phyloP scores from a whole-genome alignment of 2,888 invertebrate genomes.

The Calameuta pallipes region DNA sequence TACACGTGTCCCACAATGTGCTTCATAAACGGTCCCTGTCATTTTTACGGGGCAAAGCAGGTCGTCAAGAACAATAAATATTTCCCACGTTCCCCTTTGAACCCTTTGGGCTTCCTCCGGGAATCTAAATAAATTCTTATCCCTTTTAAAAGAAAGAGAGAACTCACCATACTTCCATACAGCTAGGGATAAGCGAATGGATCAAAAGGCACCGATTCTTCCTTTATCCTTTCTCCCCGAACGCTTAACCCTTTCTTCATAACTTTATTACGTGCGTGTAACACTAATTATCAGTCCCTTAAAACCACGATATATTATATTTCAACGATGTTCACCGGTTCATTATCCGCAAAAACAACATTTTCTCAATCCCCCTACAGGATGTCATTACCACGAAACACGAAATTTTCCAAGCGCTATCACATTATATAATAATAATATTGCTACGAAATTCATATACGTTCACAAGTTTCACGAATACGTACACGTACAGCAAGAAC shows the following conservation, averaged over 20 bases:
- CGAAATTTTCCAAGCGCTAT: neutral
- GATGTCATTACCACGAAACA: neutral
- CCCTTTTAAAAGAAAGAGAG: neutral
- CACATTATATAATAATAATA: neutral
- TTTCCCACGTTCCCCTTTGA: constrained; percentile 11
- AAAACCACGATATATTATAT: neutral
- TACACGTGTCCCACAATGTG: constrained; percentile 17
- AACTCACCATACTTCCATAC: constrained; percentile 2
- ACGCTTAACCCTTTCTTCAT: neutral
- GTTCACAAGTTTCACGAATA: neutral
- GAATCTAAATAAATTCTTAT: neutral
- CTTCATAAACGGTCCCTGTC: neutral
- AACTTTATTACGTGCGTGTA: neutral
- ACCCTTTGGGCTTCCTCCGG: neutral
- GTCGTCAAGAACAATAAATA: constrained; percentile 21
- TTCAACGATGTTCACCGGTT: neutral
- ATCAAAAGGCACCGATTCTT: constrained; percentile 1
- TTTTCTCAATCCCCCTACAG: neutral
- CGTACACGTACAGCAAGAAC: neutral
- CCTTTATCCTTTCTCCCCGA: neutral
- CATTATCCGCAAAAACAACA: neutral
- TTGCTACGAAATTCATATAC: neutral
- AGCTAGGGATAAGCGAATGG: neutral
- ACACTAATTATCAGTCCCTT: neutral
- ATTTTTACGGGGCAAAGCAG: neutral